Conservation (phyloP, 2,113 vertebrate genomes). For the Triplophysa siluroides region DNA sequence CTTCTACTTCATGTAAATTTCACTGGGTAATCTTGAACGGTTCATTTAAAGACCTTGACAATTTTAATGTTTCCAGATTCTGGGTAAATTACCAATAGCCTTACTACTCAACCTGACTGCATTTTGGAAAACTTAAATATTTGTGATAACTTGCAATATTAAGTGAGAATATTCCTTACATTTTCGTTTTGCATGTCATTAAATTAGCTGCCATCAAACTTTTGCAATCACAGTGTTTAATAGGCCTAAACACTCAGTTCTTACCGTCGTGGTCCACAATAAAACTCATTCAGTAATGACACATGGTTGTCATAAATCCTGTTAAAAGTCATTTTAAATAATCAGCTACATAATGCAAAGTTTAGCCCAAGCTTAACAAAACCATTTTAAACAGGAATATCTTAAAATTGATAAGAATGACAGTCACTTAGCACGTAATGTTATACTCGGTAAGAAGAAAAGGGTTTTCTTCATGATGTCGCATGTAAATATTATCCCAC, state of each 20-base stretch:
- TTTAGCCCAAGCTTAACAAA: not conserved
- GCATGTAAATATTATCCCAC: not conserved
- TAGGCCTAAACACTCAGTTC: not conserved
- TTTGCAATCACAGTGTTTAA: not conserved
- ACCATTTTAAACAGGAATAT: not conserved
- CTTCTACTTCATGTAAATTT: not conserved
- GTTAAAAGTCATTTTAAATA: slow-evolving; percentile 22
- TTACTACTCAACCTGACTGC: not conserved
- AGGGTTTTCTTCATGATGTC: not conserved
- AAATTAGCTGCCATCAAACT: slow-evolving; percentile 30
- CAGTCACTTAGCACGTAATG: slow-evolving; percentile 10
- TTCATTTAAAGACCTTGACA: not conserved
- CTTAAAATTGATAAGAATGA: slow-evolving; percentile 6
- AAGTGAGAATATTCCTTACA: not conserved
- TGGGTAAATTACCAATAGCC: not conserved
- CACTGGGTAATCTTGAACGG: not conserved
- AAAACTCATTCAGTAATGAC: not conserved
- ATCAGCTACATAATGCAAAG: slow-evolving; percentile 1
- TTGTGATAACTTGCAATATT: not conserved
- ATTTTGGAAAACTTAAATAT: not conserved
- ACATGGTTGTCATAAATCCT: not conserved
- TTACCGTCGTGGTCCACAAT: not conserved
- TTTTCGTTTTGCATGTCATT: not conserved
- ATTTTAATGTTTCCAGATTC: not conserved
- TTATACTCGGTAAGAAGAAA: slow-evolving; percentile 8